A percentile compares a stretch with the other conserved stretches of the same genome.
phyloP scores from a whole-genome alignment of 2,888 invertebrate species.

The Shargacucullia verbasci region DNA sequence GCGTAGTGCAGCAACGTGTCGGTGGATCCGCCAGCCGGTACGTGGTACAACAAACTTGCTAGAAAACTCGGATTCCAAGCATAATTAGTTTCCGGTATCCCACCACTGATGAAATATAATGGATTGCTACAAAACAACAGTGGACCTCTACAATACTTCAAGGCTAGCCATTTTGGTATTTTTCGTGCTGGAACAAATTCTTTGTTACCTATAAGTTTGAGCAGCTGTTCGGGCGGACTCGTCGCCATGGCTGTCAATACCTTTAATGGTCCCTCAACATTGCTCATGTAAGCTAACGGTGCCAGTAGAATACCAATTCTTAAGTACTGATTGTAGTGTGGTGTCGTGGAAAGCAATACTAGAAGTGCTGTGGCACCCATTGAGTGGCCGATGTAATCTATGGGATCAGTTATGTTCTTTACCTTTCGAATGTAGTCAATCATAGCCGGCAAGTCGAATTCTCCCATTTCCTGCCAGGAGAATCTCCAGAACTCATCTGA shows the following conservation, averaged over 20 bases:
- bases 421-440: slow-evolving; percentile 70
- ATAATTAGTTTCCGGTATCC: slow-evolving; percentile 47
- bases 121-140: slow-evolving; percentile 73
- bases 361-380: slow-evolving; percentile 78
- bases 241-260: slow-evolving; percentile 58
- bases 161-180: slow-evolving; percentile 67
- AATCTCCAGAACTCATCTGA: slow-evolving; percentile 73
- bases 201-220: slow-evolving; percentile 64
- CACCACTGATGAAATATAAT: slow-evolving; percentile 73
- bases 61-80: slow-evolving; percentile 63
- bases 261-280: slow-evolving; percentile 69
- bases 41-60: slow-evolving; percentile 68
- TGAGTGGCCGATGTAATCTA: slow-evolving; percentile 78
- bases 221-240: slow-evolving; percentile 58
- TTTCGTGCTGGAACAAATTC: slow-evolving; percentile 72
- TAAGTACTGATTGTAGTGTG: slow-evolving; percentile 70
- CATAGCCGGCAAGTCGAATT: slow-evolving; percentile 72
- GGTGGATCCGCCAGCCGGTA: slow-evolving; percentile 77
- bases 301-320: slow-evolving; percentile 74
- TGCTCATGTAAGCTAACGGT: slow-evolving; percentile 72
- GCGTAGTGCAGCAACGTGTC: slow-evolving; percentile 76
- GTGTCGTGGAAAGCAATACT: slow-evolving; percentile 70
- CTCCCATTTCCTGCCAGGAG: slow-evolving; percentile 78
- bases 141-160: slow-evolving; percentile 68
- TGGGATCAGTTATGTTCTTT: slow-evolving; percentile 61